Conservation (phyloP, 2,888 invertebrate species). For the Bugula neritina region DNA sequence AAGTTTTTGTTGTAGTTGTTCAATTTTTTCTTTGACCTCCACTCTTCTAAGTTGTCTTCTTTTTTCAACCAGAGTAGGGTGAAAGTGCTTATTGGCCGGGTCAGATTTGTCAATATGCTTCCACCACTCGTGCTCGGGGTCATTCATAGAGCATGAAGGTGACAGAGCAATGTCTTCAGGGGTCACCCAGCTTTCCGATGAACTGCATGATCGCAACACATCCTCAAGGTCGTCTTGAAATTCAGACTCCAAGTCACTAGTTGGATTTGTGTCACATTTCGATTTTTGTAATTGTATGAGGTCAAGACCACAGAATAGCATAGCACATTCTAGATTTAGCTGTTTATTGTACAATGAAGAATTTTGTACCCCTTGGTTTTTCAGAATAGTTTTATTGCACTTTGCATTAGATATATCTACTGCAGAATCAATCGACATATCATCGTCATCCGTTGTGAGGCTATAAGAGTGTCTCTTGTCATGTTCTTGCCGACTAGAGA, state of each 20-base stretch:
- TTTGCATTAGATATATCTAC: neutral
- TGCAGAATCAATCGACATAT: neutral
- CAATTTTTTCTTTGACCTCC: constrained; percentile 17
- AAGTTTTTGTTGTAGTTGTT: constrained; percentile 20
- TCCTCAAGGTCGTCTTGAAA: constrained; percentile 23
- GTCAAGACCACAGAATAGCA: constrained; percentile 26
- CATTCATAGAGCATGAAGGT: neutral
- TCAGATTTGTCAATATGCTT: constrained; percentile 15
- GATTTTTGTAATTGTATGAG: constrained; percentile 25
- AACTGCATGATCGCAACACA: constrained; percentile 30
- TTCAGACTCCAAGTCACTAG: constrained; percentile 20
- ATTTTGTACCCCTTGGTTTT: neutral
- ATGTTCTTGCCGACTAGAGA: neutral
- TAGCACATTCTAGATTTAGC: constrained; percentile 30
- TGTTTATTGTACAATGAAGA: constrained; percentile 28
- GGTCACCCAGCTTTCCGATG: constrained; percentile 33
- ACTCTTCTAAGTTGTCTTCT: constrained; percentile 22
- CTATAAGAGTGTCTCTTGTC: neutral
- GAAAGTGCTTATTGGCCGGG: neutral
- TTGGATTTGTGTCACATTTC: constrained; percentile 1
- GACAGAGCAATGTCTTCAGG: constrained; percentile 30
- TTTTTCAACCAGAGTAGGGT: constrained; percentile 22
- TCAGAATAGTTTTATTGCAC: neutral
- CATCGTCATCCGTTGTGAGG: neutral
- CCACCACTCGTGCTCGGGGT: constrained; percentile 21